Conservation (phyloP, 2,888 invertebrate genomes). For the Noctua pronuba region DNA sequence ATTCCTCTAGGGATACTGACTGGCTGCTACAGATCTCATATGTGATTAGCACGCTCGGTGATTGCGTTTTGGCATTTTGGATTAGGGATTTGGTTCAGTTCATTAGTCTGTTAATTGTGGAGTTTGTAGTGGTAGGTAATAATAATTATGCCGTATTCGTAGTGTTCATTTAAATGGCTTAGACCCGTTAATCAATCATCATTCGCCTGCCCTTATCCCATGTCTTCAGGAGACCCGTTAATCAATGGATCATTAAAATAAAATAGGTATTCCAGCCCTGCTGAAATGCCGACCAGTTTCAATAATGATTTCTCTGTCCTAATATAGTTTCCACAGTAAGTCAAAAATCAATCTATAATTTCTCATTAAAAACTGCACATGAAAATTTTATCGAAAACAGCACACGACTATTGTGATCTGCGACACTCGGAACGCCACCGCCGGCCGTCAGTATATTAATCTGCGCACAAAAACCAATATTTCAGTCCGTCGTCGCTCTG, state of each 20-base stretch:
- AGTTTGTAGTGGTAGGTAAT: background rate
- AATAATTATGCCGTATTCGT: background rate
- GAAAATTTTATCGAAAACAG: conserved; percentile 25
- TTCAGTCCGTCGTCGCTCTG: conserved; percentile 36
- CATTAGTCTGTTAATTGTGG: conserved; percentile 39
- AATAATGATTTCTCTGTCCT: background rate
- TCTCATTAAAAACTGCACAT: conserved; percentile 4
- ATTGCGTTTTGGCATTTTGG: conserved; percentile 52
- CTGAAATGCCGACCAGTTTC: background rate
- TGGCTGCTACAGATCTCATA: conserved; percentile 51
- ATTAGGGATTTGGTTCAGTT: conserved; percentile 31
- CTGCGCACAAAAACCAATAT: conserved; percentile 58
- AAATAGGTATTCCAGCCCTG: background rate
- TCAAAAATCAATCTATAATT: background rate
- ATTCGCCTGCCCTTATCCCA: too few species aligned
- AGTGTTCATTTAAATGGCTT: background rate
- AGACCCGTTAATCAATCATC: background rate
- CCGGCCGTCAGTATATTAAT: conserved; percentile 45
- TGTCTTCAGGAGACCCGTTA: too few species aligned
- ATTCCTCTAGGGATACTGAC: conserved; percentile 35
- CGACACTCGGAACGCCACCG: background rate
- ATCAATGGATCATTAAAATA: background rate
- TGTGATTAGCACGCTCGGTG: conserved; percentile 49
- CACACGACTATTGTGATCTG: conserved; percentile 23
- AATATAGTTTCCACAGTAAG: conserved; percentile 6